Evolutionary conservation across 2,888 invertebrate species (phyloP).

Genomic region (Hipparchia semele): DNA sequence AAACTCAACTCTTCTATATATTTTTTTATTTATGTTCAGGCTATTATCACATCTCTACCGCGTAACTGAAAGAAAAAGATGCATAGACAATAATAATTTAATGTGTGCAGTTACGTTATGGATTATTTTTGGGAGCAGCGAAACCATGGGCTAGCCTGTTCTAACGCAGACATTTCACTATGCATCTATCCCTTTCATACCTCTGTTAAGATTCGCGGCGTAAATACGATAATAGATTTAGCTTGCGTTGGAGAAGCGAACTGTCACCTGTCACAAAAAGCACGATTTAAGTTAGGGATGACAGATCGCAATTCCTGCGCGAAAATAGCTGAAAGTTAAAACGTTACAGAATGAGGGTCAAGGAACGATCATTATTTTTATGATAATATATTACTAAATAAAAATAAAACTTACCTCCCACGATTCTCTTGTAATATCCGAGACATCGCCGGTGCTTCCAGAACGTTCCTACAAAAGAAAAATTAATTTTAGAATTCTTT

Average conservation of each 20-base stretch:
- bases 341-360: background rate
- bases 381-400: conserved; percentile 25
- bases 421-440: conserved; percentile 93
- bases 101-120: too few species aligned
- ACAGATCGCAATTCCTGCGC: background rate
- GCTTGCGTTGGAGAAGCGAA: too few species aligned
- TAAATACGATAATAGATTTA: too few species aligned
- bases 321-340: background rate
- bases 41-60: too few species aligned
- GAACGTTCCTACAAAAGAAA: conserved; percentile 77
- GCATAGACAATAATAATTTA: too few species aligned
- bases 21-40: background rate
- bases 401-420: conserved; percentile 92
- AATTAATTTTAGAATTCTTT: conserved; percentile 26
- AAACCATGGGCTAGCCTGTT: too few species aligned
- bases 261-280: background rate
- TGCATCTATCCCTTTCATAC: background rate
- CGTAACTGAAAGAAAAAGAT: too few species aligned
- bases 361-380: conserved; percentile 45
- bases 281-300: background rate
- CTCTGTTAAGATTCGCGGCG: background rate
- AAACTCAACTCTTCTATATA: conserved; percentile 45
- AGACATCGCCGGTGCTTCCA: conserved; percentile 88
- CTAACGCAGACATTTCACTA: too few species aligned
- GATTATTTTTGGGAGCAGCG: too few species aligned